These are phyloP conservation scores for Sebastes diploproa DNA, from an alignment of 2,797 vertebrate genomes.

Conservation along the genomic window DNA sequence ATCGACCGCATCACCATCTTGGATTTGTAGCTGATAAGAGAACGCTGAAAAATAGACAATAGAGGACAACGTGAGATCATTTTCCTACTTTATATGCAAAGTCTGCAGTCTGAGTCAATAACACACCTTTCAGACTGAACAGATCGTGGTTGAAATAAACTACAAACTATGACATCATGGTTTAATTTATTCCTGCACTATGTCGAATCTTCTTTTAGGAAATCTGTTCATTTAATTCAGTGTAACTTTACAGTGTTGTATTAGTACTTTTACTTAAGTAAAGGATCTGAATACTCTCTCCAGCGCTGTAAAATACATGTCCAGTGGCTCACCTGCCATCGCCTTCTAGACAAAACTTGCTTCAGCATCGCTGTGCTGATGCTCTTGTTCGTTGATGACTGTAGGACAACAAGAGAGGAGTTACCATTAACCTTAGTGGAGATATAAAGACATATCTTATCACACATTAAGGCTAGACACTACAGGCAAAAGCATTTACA, in stretches of 20 bases:
- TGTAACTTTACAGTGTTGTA: no score
- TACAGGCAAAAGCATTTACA: no score
- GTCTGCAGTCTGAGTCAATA: background rate
- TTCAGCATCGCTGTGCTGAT: constrained; percentile 91
- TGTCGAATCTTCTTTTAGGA: background rate
- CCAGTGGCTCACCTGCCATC: constrained; percentile 90
- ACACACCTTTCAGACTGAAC: background rate
- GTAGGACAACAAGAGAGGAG: constrained; percentile 31
- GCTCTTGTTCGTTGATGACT: constrained; percentile 89
- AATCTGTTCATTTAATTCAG: background rate
- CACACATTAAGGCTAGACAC: background rate
- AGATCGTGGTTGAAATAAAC: background rate
- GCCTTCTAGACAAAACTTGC: constrained; percentile 90
- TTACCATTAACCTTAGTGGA: background rate
- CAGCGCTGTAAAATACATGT: background rate
- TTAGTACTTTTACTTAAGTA: no score
- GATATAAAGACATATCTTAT: background rate
- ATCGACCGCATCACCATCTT: constrained; percentile 95
- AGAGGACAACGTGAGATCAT: background rate
- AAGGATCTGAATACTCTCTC: no score
- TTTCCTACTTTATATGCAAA: background rate
- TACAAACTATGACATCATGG: background rate
- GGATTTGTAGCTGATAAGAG: constrained; percentile 96
- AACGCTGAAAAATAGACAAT: constrained; percentile 80
- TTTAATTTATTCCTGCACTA: background rate